Evolutionary conservation across 1,140 invertebrate species (phyloP), one percentile per base, ranked within the genome.

Genomic region (Helicoverpa zea): DNA sequence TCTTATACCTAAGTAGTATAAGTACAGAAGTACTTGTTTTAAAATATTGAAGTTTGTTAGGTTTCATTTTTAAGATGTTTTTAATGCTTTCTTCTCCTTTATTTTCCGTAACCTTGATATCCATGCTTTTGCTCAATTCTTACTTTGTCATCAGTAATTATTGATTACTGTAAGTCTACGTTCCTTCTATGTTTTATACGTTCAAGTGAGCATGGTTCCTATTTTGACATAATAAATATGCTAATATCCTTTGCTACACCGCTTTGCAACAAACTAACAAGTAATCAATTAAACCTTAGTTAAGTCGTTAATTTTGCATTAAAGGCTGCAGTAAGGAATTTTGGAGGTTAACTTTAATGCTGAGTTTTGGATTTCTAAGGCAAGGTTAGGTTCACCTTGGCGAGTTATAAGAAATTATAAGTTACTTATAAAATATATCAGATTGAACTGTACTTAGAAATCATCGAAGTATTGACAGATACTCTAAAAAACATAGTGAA

Each of bases 221-320:
- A 18, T 68, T 49, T 16, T 11, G 43, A 2, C 43, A 68, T 23
- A 23, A 61, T 23, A 23, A 23, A 49, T 18, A 49, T 68, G 64
- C 16, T 49, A 68, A 68, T 68, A 68, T 49, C 43, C 64, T 49
- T 68, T 68, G 23, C 64, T 47, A 10, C 43, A 68, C 63, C n/a
- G 14, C 9, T 49, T 16, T 49, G 54, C 70, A 73, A 73, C 52
- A 18, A 43, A 12, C 49, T 52, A 9, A 23, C 23, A 49, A 49
- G 12, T 73, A 58, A 12, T 58, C 52, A 58, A 73, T 73, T 43
- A 56, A 43, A 43, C 9, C 52, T 73, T 73, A 73, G 52, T 73
- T 73, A 73, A 58, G 18, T 51, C 68, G 52, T 72, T 54, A 72
- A 52, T 29, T 16, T 52, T 52, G 23, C 68, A 72, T 54, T 30